Percentiles rank a stretch among this genome's conserved stretches.
Evolutionary conservation across 2,888 invertebrate genomes (phyloP).

Genomic region (Melangyna quadrimaculata): DNA sequence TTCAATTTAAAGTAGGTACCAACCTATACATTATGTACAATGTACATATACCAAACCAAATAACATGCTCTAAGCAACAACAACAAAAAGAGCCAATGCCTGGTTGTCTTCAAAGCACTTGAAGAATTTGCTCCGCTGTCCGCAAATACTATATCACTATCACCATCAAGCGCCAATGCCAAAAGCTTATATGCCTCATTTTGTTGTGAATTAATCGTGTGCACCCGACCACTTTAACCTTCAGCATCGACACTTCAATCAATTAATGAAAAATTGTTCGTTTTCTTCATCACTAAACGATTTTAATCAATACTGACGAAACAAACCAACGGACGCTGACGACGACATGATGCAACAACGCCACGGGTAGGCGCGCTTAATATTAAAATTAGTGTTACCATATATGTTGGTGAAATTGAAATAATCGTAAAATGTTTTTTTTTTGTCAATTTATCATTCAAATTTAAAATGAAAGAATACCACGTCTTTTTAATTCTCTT

Average conservation of each 20-base stretch:
- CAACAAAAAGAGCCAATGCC: conserved; percentile 9
- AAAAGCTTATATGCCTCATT: conserved; percentile 36
- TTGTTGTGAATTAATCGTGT: conserved; percentile 29
- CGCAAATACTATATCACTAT: background rate
- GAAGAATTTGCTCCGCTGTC: conserved; percentile 37
- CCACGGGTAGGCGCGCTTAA: background rate
- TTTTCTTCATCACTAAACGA: background rate
- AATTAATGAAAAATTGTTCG: conserved; percentile 32
- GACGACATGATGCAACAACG: background rate
- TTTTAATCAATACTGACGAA: conserved; percentile 15
- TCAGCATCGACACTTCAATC: conserved; percentile 44
- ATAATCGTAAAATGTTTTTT: too few relatives aligned
- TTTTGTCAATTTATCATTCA: too few relatives aligned
- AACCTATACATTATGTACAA: too few relatives aligned
- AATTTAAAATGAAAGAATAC: too few relatives aligned
- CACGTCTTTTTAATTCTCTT: too few relatives aligned
- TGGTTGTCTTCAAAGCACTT: conserved; percentile 6
- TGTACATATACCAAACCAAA: conserved; percentile 1
- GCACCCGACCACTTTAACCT: conserved; percentile 37
- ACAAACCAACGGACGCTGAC: background rate
- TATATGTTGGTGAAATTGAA: too few relatives aligned
- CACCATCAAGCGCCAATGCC: conserved; percentile 31
- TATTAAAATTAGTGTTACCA: background rate
- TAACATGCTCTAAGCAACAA: background rate
- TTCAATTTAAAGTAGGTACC: too few relatives aligned